Conservation (phyloP, 2,797 vertebrate species). For the Microctenopoma lineatum region DNA sequence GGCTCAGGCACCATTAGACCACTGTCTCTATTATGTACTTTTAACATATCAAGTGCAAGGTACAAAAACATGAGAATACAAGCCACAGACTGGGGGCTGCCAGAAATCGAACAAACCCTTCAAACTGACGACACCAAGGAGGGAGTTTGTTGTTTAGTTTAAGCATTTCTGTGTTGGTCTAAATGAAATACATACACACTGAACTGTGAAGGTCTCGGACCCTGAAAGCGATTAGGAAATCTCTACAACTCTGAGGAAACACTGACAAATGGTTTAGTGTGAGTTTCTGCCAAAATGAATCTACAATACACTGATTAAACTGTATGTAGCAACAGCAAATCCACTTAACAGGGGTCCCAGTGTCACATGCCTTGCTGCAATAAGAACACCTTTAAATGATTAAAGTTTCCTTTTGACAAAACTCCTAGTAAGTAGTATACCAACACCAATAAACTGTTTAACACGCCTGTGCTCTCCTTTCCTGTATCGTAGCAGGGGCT, state of each 20-base stretch:
- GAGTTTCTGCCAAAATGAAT: too few relatives aligned
- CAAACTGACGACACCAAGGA: not conserved
- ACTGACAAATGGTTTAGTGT: not conserved
- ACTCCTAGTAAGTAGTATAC: not conserved
- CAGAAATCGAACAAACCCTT: not conserved
- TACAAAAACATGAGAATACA: conserved; percentile 15
- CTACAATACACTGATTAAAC: not conserved
- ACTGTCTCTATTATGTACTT: conserved; percentile 43
- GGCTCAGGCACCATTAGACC: conserved; percentile 51
- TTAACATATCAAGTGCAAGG: conserved; percentile 34
- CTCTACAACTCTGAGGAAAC: not conserved
- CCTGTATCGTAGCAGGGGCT: not conserved
- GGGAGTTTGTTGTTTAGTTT: not conserved
- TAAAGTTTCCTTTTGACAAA: not conserved
- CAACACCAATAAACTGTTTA: not conserved
- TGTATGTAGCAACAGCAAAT: not conserved
- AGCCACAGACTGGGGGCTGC: conserved; percentile 2
- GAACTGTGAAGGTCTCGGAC: not conserved
- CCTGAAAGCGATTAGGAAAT: not conserved
- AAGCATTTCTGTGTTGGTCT: not conserved
- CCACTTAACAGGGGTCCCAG: too few relatives aligned
- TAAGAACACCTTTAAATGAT: not conserved
- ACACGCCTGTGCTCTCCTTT: not conserved
- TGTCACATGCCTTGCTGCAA: not conserved
- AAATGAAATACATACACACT: not conserved